Evolutionary conservation across 2,113 vertebrate genomes (phyloP), one percentile per base, ranked within the genome.

Genomic region (Zeus faber): DNA sequence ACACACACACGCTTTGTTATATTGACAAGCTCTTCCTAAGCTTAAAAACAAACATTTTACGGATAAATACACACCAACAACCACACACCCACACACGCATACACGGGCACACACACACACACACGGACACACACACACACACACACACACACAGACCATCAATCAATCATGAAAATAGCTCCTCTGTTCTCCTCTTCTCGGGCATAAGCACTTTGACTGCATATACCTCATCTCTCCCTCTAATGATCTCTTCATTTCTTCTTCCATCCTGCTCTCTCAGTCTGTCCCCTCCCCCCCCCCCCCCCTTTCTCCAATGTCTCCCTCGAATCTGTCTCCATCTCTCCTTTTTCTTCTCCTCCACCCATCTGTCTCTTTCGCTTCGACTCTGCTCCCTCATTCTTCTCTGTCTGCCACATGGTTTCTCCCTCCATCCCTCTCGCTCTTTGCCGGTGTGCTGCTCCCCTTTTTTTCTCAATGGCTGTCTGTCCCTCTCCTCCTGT

Each of bases 251-350:
- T 20, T 22, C n/a, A 5, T 16, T 29, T 18, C 24, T 25, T 27
- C 6, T 10, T 49, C n/a, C 1, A 23, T 49, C 11, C 25, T 10
- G 5, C 27, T 35, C 27, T 7, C 26, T 37, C 18, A 10, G 16
- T 52, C 49, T 14, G 13, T 11, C 9, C 40, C 51, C 16, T 54
- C 8, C 41, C 41, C n/a, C 17, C 44, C 57, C 7, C 4, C 29
- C 21, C 58, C 53, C 40, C 25, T 68, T 50, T 17, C 29, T 61
- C 37, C 25, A 60, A 49, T 62, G 54, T 54, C 60, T 27, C n/a
- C n/a, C n/a, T n/a, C n/a, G n/a, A n/a, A n/a, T n/a, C n/a, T 57
- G 45, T 72, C 50, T 48, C 48, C 37, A 18, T 40, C 66, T 16
- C 39, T 16, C 16, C 3, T 17, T 17, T 40, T 16, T 14, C 5